Evolutionary conservation across 2,113 vertebrate species (phyloP).

Genomic region (Terrapene triunguis): DNA sequence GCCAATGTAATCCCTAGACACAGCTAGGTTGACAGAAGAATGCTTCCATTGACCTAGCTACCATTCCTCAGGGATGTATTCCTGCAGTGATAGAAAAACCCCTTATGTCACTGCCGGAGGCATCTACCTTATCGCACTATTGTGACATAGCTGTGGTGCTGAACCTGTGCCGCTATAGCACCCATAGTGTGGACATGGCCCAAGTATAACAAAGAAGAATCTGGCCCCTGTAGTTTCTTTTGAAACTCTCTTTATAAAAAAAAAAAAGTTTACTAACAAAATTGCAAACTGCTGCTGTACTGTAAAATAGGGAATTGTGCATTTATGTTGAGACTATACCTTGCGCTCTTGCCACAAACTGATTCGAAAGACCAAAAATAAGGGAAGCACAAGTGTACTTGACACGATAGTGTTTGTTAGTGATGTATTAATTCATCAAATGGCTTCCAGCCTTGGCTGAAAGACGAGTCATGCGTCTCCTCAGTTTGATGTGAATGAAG

Average conservation of each 20-base stretch:
- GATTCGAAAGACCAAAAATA: background rate
- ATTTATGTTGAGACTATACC: background rate
- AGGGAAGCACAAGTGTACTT: background rate
- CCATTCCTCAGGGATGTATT: no score
- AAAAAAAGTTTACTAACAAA: background rate
- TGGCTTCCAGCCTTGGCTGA: background rate
- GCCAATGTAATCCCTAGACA: no score
- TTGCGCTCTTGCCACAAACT: background rate
- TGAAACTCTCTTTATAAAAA: background rate
- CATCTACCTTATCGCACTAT: no score
- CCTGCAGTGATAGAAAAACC: no score
- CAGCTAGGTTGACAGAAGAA: no score
- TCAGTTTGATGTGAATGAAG: accelerated
- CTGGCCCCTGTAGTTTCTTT: background rate
- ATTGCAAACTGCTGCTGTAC: background rate
- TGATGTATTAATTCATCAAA: background rate
- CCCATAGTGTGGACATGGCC: background rate
- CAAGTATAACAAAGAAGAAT: background rate
- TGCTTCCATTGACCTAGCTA: no score
- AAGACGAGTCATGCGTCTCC: background rate
- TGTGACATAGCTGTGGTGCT: background rate
- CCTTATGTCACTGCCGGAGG: no score
- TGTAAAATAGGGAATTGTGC: background rate
- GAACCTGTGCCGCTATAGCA: background rate
- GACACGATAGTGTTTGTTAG: background rate